Percentiles rank a stretch among this genome's conserved stretches.
These are phyloP conservation scores for Echeneis naucrates DNA, from an alignment of 2,797 vertebrate species.

Conservation along the genomic window DNA sequence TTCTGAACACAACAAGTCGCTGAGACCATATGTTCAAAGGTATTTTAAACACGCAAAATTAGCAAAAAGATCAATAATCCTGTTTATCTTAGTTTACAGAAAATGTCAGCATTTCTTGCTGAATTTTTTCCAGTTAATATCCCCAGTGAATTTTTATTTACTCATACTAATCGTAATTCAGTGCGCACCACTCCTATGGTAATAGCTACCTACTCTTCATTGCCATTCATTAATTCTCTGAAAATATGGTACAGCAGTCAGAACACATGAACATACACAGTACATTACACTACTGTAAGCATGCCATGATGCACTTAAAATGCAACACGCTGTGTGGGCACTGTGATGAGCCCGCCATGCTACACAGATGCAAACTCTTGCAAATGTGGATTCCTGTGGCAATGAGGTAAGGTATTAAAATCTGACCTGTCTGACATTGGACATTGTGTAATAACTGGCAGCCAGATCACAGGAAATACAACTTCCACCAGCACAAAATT, in stretches of 20 bases:
- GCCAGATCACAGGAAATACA: too few relatives aligned
- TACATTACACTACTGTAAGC: conserved; percentile 63
- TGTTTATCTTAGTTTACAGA: conserved; percentile 48
- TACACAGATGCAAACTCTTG: conserved; percentile 23
- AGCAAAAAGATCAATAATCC: conserved; percentile 28
- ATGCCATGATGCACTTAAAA: conserved; percentile 57
- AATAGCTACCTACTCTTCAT: conserved; percentile 75
- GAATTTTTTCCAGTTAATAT: conserved; percentile 58
- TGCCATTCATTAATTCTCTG: conserved; percentile 71
- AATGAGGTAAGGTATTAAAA: background rate
- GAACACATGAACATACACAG: conserved; percentile 55
- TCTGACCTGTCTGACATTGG: too few relatives aligned
- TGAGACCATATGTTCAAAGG: conserved; percentile 10
- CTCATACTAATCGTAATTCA: conserved; percentile 78
- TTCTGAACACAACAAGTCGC: conserved; percentile 6
- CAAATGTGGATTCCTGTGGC: background rate
- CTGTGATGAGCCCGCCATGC: conserved; percentile 35
- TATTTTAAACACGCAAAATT: background rate
- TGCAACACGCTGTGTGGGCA: conserved; percentile 31
- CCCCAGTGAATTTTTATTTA: conserved; percentile 75
- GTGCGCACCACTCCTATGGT: conserved; percentile 60
- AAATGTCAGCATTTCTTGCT: conserved; percentile 44
- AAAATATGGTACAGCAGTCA: conserved; percentile 61
- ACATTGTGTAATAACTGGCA: too few relatives aligned
- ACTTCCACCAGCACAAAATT: too few relatives aligned